Base-by-base conservation (phyloP, 35 echinoderm and acorn worm species). In the Patiria miniata region DNA sequence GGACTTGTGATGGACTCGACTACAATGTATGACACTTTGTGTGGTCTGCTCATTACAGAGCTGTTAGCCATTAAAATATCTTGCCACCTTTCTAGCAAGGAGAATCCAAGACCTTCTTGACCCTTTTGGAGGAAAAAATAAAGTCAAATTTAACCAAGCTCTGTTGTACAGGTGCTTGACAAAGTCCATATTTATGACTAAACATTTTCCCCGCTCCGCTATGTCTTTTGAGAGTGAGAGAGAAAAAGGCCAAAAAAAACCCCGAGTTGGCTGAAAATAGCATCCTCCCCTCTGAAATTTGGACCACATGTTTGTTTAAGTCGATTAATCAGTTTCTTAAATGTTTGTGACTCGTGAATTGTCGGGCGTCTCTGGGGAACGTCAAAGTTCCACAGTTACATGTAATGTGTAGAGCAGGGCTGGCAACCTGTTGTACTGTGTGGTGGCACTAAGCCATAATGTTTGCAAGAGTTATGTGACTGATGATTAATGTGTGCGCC, bases 271-370 rank as follows among this genome's bases (percentile, higher is more conserved):
- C 65, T 73, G 65, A 73, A 73, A 73, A 36, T 34, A 73, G 23
- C 34, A 7, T 32, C 65, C 14, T 10, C 26, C 65, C 14, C 3
- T 14, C 2, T 14, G 9, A 73, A 73, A 73, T 73, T 26, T 30
- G 14, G 14, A 73, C 26, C 65, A 73, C 26, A 73, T 73, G 65
- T 73, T 73, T 73, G 23, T 73, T 32, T 73, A 73, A 73, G 29
- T 73, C 21, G 65, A 26, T 73, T 73, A 26, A 73, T 73, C 34
- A 73, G 8, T 30, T 73, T 73, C 65, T 73, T 73, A 73, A 73
- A 73, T 73, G 65, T 73, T 73, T 73, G 65, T 73, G 65, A 73
- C 65, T 73, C 21, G 19, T 8, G 65, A 14, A 73, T 73, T 73
- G 65, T 34, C 14, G 9, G 65, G 34, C 10, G 8, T 73, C 65